These are phyloP conservation scores for Diplolepis rosae DNA, from an alignment of 2,888 invertebrate species.

Conservation along the genomic window DNA sequence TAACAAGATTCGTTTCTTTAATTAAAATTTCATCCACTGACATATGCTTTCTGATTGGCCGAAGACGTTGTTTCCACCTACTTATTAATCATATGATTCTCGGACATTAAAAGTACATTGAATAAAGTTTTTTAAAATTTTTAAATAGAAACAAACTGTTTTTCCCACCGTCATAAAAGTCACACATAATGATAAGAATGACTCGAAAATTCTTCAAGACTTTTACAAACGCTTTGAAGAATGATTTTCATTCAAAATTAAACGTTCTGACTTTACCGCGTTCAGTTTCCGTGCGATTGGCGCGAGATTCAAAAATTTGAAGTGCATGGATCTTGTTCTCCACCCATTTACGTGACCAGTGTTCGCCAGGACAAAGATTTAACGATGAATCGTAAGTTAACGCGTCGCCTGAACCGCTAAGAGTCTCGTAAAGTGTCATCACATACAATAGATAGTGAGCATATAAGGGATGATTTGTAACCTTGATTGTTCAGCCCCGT, in stretches of 20 bases:
- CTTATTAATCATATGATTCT: too few relatives aligned
- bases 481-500: conserved; percentile 53
- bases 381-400: conserved; percentile 21
- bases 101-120: too few relatives aligned
- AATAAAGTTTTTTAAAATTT: too few relatives aligned
- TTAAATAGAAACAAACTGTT: too few relatives aligned
- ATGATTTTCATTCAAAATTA: background rate
- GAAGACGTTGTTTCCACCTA: too few relatives aligned
- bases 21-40: too few relatives aligned
- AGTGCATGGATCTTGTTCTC: background rate
- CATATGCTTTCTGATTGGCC: too few relatives aligned
- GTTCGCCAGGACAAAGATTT: conserved; percentile 6
- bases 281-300: background rate
- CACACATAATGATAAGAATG: background rate
- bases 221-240: background rate
- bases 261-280: background rate
- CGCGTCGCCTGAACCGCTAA: conserved; percentile 26
- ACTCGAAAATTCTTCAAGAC: background rate
- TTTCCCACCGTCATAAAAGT: background rate
- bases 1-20: too few relatives aligned
- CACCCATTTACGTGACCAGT: conserved; percentile 10
- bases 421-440: conserved; percentile 30
- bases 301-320: conserved; percentile 8
- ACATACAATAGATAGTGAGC: conserved; percentile 27
- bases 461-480: conserved; percentile 62